These are phyloP conservation scores for Heliconius erato DNA, from an alignment of 2,888 invertebrate species.

Conservation along the genomic window DNA sequence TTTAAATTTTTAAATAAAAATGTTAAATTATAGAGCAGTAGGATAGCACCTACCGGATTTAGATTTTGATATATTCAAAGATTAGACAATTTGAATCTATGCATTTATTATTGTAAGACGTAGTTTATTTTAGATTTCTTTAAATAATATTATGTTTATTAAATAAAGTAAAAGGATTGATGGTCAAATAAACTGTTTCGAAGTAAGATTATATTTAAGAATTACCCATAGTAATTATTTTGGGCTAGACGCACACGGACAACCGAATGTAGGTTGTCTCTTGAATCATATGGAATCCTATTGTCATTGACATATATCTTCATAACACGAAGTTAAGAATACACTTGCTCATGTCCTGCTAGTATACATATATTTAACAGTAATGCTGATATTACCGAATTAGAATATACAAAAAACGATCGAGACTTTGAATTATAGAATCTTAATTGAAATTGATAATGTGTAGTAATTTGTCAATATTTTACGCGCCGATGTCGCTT, in stretches of 20 bases:
- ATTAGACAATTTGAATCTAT: constrained; percentile 25
- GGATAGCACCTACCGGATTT: neutral
- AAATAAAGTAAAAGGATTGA: constrained; percentile 3
- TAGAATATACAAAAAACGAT: constrained; percentile 35
- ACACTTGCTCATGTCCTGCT: constrained; percentile 12
- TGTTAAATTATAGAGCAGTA: neutral
- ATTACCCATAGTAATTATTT: neutral
- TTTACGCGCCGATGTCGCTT: constrained; percentile 39
- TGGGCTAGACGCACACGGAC: constrained; percentile 22
- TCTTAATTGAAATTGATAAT: constrained; percentile 21
- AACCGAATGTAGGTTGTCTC: neutral
- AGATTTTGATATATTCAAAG: constrained; percentile 4
- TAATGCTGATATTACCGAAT: constrained; percentile 24
- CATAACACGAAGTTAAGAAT: constrained; percentile 21
- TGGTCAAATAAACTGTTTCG: constrained; percentile 3
- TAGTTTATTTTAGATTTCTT: constrained; percentile 29
- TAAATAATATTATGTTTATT: constrained; percentile 15
- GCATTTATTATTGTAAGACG: constrained; percentile 48
- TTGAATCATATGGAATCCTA: neutral
- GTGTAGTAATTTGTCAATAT: constrained; percentile 28
- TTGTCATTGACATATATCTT: constrained; percentile 18
- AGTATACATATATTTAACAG: constrained; percentile 12
- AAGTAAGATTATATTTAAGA: constrained; percentile 22
- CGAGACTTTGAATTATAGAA: constrained; percentile 32
- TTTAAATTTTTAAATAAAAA: neutral